phyloP scores from a whole-genome alignment of 2,113 vertebrate genomes.

The Laterallus jamaicensis region DNA sequence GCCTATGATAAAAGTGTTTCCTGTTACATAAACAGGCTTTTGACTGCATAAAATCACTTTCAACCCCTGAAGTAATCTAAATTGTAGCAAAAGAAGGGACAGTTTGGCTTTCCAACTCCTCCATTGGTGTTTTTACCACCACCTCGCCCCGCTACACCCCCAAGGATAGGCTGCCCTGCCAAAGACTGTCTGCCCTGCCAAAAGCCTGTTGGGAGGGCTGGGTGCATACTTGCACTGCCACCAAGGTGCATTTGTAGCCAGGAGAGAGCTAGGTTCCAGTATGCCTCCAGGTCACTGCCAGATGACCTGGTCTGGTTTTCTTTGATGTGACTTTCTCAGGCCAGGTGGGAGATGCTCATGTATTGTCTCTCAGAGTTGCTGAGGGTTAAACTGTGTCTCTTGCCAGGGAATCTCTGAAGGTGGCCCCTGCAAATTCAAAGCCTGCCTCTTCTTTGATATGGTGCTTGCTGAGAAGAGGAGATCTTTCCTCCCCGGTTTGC shows the following conservation, averaged over 20 bases:
- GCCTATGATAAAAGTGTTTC: neutral
- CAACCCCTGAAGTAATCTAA: neutral
- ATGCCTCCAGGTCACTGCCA: neutral
- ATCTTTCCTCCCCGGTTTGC: neutral
- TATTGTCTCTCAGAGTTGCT: neutral
- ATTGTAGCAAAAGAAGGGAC: neutral
- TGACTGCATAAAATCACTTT: neutral
- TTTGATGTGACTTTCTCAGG: neutral
- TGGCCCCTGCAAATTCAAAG: neutral
- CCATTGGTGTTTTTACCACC: neutral
- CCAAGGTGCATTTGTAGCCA: accelerated
- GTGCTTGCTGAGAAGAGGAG: accelerated
- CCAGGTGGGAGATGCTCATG: neutral
- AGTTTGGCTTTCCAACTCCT: neutral
- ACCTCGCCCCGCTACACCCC: too few relatives aligned
- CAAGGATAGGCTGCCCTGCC: neutral
- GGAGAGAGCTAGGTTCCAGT: neutral
- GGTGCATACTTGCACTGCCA: accelerated
- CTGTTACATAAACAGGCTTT: neutral
- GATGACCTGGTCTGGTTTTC: neutral
- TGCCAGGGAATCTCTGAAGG: neutral
- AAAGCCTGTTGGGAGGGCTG: neutral
- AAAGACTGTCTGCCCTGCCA: accelerated
- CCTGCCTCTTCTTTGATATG: neutral
- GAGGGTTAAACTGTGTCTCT: neutral